These are phyloP conservation scores for Acanthaster planci DNA, from an alignment of 35 echinoderm and acorn worm genomes.

Conservation along the genomic window DNA sequence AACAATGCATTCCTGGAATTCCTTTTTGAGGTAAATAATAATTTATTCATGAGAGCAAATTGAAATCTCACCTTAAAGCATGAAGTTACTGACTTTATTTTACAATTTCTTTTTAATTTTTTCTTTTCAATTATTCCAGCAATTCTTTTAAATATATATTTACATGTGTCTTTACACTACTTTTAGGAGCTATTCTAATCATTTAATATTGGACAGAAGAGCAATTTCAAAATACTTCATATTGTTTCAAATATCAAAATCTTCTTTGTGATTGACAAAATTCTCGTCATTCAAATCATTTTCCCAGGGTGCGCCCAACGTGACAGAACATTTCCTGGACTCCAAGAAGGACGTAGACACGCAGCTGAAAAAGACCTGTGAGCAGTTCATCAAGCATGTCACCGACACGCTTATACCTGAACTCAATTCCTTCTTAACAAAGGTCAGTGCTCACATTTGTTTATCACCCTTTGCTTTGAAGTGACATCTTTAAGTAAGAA, in stretches of 20 bases:
- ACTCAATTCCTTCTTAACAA: slow-evolving; percentile 76
- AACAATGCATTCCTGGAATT: slow-evolving; percentile 98
- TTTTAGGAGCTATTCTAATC: too few relatives aligned
- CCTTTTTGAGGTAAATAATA: slow-evolving; percentile 82
- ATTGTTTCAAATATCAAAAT: not conserved
- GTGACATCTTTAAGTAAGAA: not conserved
- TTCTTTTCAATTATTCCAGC: too few relatives aligned
- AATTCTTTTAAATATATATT: too few relatives aligned
- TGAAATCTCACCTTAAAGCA: too few relatives aligned
- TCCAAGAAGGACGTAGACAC: slow-evolving; percentile 98
- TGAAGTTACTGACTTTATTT: too few relatives aligned
- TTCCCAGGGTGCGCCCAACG: slow-evolving; percentile 83
- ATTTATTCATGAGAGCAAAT: too few relatives aligned
- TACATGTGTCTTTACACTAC: too few relatives aligned
- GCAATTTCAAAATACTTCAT: too few relatives aligned
- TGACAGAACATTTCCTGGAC: slow-evolving; percentile 88
- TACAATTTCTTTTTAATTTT: too few relatives aligned
- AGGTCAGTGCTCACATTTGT: slow-evolving; percentile 54
- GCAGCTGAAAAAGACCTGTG: slow-evolving; percentile 93
- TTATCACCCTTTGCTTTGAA: not conserved
- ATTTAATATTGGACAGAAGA: too few relatives aligned
- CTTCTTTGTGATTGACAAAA: not conserved
- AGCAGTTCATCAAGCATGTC: slow-evolving; percentile 81
- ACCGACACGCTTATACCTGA: slow-evolving; percentile 72
- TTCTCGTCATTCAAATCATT: not conserved